A percentile compares a stretch with the other conserved stretches of the same genome.
phyloP scores from a whole-genome alignment of 2,888 invertebrate genomes.

The Drosophila paracracens region DNA sequence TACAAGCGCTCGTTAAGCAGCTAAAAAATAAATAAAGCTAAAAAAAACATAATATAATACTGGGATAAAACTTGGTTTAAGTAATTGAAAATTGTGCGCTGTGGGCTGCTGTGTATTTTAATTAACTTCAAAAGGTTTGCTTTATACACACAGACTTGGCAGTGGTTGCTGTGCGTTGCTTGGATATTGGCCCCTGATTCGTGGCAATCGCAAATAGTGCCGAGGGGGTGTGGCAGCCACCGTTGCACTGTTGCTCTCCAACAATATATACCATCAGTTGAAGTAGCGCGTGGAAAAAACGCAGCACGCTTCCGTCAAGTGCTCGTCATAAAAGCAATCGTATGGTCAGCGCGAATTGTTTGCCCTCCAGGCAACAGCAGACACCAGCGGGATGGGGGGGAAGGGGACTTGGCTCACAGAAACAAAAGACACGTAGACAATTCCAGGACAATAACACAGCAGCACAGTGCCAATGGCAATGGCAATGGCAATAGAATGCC shows the following conservation, averaged over 20 bases:
- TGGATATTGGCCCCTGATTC: slow-evolving; percentile 74
- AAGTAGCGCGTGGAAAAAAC: slow-evolving; percentile 15
- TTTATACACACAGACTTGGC: slow-evolving; percentile 41
- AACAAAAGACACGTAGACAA: slow-evolving; percentile 75
- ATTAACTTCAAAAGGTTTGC: slow-evolving; percentile 73
- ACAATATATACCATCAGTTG: slow-evolving; percentile 58
- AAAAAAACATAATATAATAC: not conserved
- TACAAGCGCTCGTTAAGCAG: slow-evolving; percentile 45
- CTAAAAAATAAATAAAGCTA: slow-evolving; percentile 4
- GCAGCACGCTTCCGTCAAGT: slow-evolving; percentile 61
- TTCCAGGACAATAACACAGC: slow-evolving; percentile 37
- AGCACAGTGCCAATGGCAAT: slow-evolving; percentile 4
- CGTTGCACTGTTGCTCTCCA: slow-evolving; percentile 10
- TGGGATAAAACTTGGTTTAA: slow-evolving; percentile 30
- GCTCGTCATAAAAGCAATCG: slow-evolving; percentile 63
- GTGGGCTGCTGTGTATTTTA: slow-evolving; percentile 56
- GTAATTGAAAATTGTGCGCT: slow-evolving; percentile 59
- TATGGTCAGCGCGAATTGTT: slow-evolving; percentile 52
- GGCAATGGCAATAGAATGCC: slow-evolving; percentile 37
- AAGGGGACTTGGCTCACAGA: slow-evolving; percentile 16
- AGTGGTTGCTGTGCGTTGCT: slow-evolving; percentile 4
- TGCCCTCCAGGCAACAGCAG: slow-evolving; percentile 31
- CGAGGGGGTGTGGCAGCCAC: slow-evolving; percentile 50
- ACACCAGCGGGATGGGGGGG: not conserved
- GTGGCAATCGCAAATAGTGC: slow-evolving; percentile 71